Evolutionary conservation across 1,140 invertebrate genomes (phyloP), one percentile per base, ranked within the genome.

Genomic region (Lucilia sericata): DNA sequence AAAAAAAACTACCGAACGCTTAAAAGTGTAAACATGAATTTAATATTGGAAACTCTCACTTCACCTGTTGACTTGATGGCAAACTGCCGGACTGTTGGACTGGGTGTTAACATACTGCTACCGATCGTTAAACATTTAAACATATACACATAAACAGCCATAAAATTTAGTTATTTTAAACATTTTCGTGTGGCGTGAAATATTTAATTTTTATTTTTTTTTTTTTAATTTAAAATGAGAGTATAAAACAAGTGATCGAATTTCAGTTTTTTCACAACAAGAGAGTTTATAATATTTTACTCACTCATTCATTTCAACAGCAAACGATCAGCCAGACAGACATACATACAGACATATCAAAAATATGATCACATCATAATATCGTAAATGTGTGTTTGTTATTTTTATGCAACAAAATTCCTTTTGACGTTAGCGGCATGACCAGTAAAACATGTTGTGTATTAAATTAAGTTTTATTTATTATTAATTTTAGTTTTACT

Each of bases 241-340:
- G 14, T 60, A 60, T 60, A 60, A 60, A 60, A 60, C 55, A 60
- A 60, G 55, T 60, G 55, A 60, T 60, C 55, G 55, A 60, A 60
- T 60, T 60, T 60, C 55, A n/a, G n/a, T 1, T 60, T 42, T 42
- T 42, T 42, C 42, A 7, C 5, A 42, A n/a, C 42, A 42, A 42
- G 42, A 42, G 42, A 42, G 2, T 60, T 60, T n/a, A 60, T 60
- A 60, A 14, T 7, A 60, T 60, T 60, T 60, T n/a, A 60, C 14
- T n/a, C 55, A 60, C n/a, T 60, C 55, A 60, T 60, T 60, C 51
- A 42, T 42, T 42, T 42, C 42, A 42, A 42, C 42, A 42, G 25
- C 25, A 30, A 30, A 30, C 25, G 25, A 42, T 8, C 42, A 0
- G 42, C 5, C 10, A 42, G 42, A 42, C 42, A 42, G 5, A 42